A percentile compares a stretch with the other conserved stretches of the same genome.
Evolutionary conservation across 2,888 invertebrate genomes (phyloP).

Genomic region (Selenia dentaria): DNA sequence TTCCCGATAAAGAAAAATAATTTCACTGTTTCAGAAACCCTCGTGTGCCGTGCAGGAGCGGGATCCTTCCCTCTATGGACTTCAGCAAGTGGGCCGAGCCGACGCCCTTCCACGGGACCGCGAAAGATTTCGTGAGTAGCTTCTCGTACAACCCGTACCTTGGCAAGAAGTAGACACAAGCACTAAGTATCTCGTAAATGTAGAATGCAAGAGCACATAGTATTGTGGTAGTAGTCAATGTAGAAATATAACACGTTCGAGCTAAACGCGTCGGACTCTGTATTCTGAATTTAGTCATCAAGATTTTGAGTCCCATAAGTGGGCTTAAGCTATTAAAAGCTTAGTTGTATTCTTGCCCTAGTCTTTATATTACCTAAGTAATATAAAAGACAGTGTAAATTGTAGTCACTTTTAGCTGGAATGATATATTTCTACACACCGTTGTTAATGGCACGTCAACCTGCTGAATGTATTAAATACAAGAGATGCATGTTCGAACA

Average conservation of each 20-base stretch:
- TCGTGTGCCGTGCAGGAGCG: constrained; percentile 96
- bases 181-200: constrained; percentile 32
- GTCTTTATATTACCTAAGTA: constrained; percentile 9
- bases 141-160: constrained; percentile 80
- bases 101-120: constrained; percentile 65
- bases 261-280: constrained; percentile 18
- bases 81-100: constrained; percentile 95
- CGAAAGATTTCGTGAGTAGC: constrained; percentile 88
- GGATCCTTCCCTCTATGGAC: constrained; percentile 94
- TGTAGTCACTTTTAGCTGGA: constrained; percentile 15
- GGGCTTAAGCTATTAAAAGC: constrained; percentile 9
- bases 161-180: constrained; percentile 73
- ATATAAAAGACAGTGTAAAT: not conserved
- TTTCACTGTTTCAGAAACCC: constrained; percentile 88
- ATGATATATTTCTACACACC: constrained; percentile 16
- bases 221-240: constrained; percentile 33
- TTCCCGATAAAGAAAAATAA: no score
- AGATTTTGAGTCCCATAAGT: constrained; percentile 15
- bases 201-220: constrained; percentile 13
- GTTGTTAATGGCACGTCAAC: constrained; percentile 17
- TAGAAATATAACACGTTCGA: constrained; percentile 28
- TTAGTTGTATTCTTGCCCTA: constrained; percentile 18
- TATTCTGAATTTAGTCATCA: constrained; percentile 24
- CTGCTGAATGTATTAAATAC: not conserved
- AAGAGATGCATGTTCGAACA: not conserved